A percentile compares a stretch with the other conserved stretches of the same genome.
phyloP scores from a whole-genome alignment of 2,888 invertebrate species.

The Dendrolimus houi region DNA sequence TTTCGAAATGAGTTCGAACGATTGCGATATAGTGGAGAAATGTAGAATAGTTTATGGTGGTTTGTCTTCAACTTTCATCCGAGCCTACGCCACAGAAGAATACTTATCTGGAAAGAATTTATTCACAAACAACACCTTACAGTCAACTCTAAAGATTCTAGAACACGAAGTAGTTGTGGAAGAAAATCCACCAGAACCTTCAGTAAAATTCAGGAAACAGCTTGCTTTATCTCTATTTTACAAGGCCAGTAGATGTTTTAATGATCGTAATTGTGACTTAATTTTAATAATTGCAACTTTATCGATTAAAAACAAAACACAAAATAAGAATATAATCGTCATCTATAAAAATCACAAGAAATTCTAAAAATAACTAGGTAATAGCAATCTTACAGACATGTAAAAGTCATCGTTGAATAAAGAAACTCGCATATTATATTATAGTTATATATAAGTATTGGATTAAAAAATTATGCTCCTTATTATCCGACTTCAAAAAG shows the following conservation, averaged over 20 bases:
- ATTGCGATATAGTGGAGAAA: slow-evolving; percentile 41
- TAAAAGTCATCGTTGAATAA: too few species aligned
- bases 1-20: slow-evolving; percentile 59
- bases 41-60: slow-evolving; percentile 78
- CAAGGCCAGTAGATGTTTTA: slow-evolving; percentile 57
- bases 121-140: slow-evolving; percentile 53
- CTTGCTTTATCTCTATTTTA: slow-evolving; percentile 76
- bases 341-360: too few species aligned
- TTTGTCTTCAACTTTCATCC: slow-evolving; percentile 54
- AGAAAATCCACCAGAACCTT: slow-evolving; percentile 67
- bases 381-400: too few species aligned
- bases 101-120: slow-evolving; percentile 56
- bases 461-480: too few species aligned
- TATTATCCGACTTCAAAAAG: too few species aligned
- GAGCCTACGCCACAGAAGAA: slow-evolving; percentile 72
- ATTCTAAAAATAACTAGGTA: too few species aligned
- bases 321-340: too few species aligned
- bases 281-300: too few species aligned
- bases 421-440: too few species aligned
- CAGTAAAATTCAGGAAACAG: slow-evolving; percentile 73
- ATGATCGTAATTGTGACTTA: slow-evolving; percentile 5
- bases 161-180: slow-evolving; percentile 32
- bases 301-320: too few species aligned
- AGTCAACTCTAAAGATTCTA: slow-evolving; percentile 37
- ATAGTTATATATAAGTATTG: too few species aligned